Conservation (phyloP, 30 jellyfish, hydroid and myxozoan species). For the Chrysaora quinquecirrha region DNA sequence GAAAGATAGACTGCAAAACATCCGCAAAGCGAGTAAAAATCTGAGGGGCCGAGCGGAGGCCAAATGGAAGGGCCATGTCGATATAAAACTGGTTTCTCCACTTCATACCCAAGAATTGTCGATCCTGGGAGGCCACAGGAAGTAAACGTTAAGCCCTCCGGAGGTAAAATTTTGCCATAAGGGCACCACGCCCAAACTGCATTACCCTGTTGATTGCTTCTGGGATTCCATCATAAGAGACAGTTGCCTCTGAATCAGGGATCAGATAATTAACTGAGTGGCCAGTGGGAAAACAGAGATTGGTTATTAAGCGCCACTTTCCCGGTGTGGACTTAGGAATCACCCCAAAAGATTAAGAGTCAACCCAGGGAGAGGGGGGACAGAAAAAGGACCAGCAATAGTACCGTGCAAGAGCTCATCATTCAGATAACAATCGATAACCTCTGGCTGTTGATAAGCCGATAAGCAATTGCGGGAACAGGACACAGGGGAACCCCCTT, state of each 20-base stretch:
- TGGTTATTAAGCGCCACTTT: slow-evolving; percentile 76
- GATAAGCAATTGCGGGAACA: slow-evolving; percentile 54
- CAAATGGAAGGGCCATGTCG: too few species aligned
- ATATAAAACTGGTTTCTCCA: slow-evolving; percentile 66
- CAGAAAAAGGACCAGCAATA: slow-evolving; percentile 82
- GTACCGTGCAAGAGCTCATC: slow-evolving; percentile 60
- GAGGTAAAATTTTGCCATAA: slow-evolving; percentile 71
- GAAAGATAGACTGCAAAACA: too few species aligned
- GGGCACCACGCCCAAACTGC: slow-evolving; percentile 46
- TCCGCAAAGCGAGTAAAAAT: too few species aligned
- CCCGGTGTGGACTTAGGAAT: too few species aligned
- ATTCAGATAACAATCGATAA: slow-evolving; percentile 32
- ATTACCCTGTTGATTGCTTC: slow-evolving; percentile 53
- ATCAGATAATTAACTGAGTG: slow-evolving; percentile 52
- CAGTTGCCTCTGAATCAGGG: slow-evolving; percentile 49
- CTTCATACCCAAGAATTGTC: slow-evolving; percentile 52
- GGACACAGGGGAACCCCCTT: slow-evolving; percentile 8
- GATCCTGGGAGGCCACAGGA: slow-evolving; percentile 40
- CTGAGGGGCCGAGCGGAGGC: too few species aligned
- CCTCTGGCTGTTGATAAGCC: slow-evolving; percentile 48
- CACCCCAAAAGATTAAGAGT: too few species aligned
- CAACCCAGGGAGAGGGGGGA: too few species aligned
- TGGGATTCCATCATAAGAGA: slow-evolving; percentile 55
- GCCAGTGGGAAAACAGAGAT: slow-evolving; percentile 70
- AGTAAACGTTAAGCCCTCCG: slow-evolving; percentile 69